Conservation (phyloP, 1,140 invertebrate species). For the Drosophila nikananu region DNA sequence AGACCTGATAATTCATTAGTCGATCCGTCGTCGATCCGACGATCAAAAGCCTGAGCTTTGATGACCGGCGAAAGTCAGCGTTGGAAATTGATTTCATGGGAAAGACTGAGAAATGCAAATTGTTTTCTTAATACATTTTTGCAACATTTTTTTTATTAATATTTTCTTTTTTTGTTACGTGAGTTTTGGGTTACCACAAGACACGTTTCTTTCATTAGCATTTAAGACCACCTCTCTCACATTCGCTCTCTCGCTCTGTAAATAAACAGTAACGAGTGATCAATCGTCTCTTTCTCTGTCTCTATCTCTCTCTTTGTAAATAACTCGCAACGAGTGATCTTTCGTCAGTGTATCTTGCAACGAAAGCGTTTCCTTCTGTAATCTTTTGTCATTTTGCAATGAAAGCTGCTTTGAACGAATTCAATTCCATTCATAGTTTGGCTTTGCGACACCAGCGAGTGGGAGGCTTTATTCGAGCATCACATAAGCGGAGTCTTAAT, state of each 20-base stretch:
- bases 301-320: neutral
- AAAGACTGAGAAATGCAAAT: slow-evolving; percentile 22
- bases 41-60: slow-evolving; percentile 6
- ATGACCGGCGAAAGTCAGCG: slow-evolving; percentile 37
- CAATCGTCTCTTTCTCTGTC: no score
- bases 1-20: slow-evolving; percentile 52
- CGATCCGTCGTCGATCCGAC: slow-evolving; percentile 19
- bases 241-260: neutral
- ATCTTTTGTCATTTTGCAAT: neutral
- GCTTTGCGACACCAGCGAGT: neutral
- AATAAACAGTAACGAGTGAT: neutral
- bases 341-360: neutral
- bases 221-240: neutral
- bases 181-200: slow-evolving; percentile 4
- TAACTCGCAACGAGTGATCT: neutral
- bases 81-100: slow-evolving; percentile 65
- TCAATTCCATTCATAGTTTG: neutral
- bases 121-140: neutral
- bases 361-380: no score
- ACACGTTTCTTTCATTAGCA: slow-evolving; percentile 20
- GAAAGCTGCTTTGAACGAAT: neutral
- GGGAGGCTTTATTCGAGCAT: neutral
- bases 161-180: neutral
- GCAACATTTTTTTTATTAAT: neutral
- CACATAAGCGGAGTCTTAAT: slow-evolving; percentile 1